These are phyloP conservation scores for Manis pentadactyla DNA, from an alignment of 2,797 vertebrate genomes.

Conservation along the genomic window DNA sequence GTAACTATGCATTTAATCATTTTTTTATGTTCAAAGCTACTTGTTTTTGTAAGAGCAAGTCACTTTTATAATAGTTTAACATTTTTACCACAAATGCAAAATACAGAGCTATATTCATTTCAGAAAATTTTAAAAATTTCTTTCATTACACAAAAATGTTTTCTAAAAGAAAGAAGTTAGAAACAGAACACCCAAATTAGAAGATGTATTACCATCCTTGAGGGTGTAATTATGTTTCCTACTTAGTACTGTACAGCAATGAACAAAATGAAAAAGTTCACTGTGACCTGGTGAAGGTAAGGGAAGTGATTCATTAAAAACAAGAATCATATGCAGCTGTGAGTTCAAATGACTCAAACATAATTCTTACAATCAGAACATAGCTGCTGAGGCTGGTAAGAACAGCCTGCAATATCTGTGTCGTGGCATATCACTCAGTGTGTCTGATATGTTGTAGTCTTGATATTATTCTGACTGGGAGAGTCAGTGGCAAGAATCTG, in stretches of 20 bases:
- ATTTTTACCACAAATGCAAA: conserved; percentile 55
- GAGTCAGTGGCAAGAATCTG: too few relatives aligned
- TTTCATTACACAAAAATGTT: conserved; percentile 51
- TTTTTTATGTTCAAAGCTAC: not conserved
- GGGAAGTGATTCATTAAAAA: conserved; percentile 70
- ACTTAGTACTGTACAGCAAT: not conserved
- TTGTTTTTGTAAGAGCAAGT: conserved; percentile 55
- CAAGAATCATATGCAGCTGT: conserved; percentile 36
- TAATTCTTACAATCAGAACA: conserved; percentile 13
- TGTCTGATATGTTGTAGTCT: too few relatives aligned
- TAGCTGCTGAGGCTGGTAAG: not conserved
- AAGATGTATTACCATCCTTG: conserved; percentile 59
- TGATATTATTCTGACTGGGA: too few relatives aligned
- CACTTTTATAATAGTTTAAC: not conserved
- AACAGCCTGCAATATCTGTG: not conserved
- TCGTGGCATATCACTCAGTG: not conserved
- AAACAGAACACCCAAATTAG: conserved; percentile 9
- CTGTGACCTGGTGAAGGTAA: conserved; percentile 67
- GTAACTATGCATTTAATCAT: conserved; percentile 11
- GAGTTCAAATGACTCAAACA: conserved; percentile 9
- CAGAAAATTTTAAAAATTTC: not conserved
- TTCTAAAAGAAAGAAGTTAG: conserved; percentile 50
- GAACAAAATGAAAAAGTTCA: conserved; percentile 71
- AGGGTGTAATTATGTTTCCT: conserved; percentile 24
- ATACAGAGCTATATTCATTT: conserved; percentile 15